Base-by-base conservation (phyloP, 2,113 vertebrate species). In the Ceyx margarethae region DNA sequence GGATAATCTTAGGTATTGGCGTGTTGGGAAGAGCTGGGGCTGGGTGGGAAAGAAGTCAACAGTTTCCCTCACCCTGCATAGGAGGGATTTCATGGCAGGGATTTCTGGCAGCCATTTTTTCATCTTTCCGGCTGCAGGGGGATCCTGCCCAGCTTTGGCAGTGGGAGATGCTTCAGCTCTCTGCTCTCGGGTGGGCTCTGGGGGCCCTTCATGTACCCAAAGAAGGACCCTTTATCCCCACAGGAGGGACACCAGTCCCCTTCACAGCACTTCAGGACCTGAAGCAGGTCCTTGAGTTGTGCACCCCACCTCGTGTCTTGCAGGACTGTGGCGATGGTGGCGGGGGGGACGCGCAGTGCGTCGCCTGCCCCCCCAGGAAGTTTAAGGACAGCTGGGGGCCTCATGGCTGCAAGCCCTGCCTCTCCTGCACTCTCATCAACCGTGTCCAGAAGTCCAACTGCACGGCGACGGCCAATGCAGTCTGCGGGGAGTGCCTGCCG, bases 361-460 rank as follows among this genome's bases (percentile, higher is more conserved):
- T 84, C 9, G 65, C 94, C 29, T 98, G 98, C 91, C 97, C 92
- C 11, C 92, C 95, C 50, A 96, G 97, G 42, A 98, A 97, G 89
- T 98, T 98, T 66, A 98, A 98, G 96, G 98, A 97, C 64, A 96
- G 76, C 74, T 98, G 97, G 97, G 97, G 98, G 11, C 97, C 97
- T 6, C 98, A 98, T 1, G 95, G 97, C 80, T 98, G 98, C 93
- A 97, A 97, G 58, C 96, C 95, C 75, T 98, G 98, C 72, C 97
- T 98, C 61, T 98, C 97, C 42, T 98, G 98, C 23, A 28, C 93
- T 42, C 97, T 97, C 58, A 97, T 98, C 85, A 98, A 98, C 91
- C 96, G 97, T 62, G 17, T 97, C 18, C 97, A 98, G 91, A 97
- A 97, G 33, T 95, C 90, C 79, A 97, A 97, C 77, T 98, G 98